Percentiles rank a stretch among this genome's conserved stretches.
Conservation (phyloP, 2,797 vertebrate species). For the Sebastes matsubarae region DNA sequence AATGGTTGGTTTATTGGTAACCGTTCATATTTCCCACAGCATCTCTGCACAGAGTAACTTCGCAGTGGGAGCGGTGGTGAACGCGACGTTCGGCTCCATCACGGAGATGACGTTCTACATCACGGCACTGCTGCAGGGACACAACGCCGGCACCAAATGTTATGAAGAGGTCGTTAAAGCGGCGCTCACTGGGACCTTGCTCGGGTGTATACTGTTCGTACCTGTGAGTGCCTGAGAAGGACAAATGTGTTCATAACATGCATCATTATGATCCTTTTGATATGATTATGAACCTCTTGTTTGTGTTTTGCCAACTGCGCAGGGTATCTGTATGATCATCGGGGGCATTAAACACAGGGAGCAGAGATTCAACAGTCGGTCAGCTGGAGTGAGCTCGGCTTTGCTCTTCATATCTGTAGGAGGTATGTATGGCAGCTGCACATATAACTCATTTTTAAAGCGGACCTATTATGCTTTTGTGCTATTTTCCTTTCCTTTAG, state of each 20-base stretch:
- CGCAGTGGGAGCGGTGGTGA: slow-evolving; percentile 90
- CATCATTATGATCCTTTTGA: background rate
- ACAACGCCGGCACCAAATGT: slow-evolving; percentile 82
- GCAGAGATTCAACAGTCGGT: slow-evolving; percentile 91
- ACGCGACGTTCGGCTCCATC: slow-evolving; percentile 91
- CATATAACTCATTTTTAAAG: background rate
- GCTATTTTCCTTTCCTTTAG: too few relatives aligned
- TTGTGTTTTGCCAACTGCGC: background rate
- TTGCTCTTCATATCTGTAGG: slow-evolving; percentile 92
- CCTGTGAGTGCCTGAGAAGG: slow-evolving; percentile 81
- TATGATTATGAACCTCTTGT: background rate
- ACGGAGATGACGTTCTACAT: slow-evolving; percentile 94
- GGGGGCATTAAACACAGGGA: slow-evolving; percentile 90
- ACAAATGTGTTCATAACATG: background rate
- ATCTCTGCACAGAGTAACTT: slow-evolving; percentile 93
- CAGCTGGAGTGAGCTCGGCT: slow-evolving; percentile 89
- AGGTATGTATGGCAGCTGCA: slow-evolving; percentile 73
- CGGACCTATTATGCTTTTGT: too few relatives aligned
- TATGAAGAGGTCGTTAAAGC: slow-evolving; percentile 91
- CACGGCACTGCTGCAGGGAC: slow-evolving; percentile 88
- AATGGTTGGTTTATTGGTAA: background rate
- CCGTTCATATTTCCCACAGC: slow-evolving; percentile 59
- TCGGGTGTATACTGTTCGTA: slow-evolving; percentile 90
- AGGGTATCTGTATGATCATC: slow-evolving; percentile 94
- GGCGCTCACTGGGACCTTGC: slow-evolving; percentile 87